Evolutionary conservation across 1,140 invertebrate genomes (phyloP).

Genomic region (Venturia canescens): DNA sequence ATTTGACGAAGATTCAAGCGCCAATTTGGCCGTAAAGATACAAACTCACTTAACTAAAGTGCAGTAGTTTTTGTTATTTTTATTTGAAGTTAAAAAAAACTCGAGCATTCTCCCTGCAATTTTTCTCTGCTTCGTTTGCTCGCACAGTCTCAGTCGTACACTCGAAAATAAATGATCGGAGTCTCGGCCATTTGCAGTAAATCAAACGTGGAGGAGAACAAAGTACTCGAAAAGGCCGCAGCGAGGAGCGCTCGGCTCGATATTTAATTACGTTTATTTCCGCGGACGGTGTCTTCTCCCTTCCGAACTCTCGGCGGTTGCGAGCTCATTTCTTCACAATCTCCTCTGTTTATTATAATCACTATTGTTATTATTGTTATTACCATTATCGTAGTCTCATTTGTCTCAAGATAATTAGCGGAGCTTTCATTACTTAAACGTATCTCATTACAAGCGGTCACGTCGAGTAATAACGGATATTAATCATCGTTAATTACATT

Average conservation of each 20-base stretch:
- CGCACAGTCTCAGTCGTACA: background rate
- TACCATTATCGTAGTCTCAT: background rate
- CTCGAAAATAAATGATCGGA: constrained; percentile 48
- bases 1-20: no score
- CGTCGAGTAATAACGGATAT: background rate
- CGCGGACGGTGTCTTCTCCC: constrained; percentile 42
- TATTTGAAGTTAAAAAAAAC: constrained; percentile 51
- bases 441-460: background rate
- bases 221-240: constrained; percentile 27
- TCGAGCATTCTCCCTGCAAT: background rate
- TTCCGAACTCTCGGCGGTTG: constrained; percentile 42
- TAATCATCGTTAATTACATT: constrained; percentile 1
- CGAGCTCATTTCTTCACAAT: constrained; percentile 29
- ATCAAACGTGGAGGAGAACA: constrained; percentile 47
- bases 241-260: constrained; percentile 40
- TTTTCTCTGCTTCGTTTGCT: background rate
- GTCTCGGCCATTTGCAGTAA: constrained; percentile 56
- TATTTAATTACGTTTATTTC: constrained; percentile 51
- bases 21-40: background rate
- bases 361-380: constrained; percentile 16
- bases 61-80: constrained; percentile 42
- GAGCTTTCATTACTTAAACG: background rate
- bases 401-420: background rate
- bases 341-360: background rate
- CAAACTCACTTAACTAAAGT: background rate